A percentile compares a stretch with the other conserved stretches of the same genome.
These are phyloP conservation scores for Leptatherina wallacei DNA, from an alignment of 2,797 vertebrate genomes.

Conservation along the genomic window DNA sequence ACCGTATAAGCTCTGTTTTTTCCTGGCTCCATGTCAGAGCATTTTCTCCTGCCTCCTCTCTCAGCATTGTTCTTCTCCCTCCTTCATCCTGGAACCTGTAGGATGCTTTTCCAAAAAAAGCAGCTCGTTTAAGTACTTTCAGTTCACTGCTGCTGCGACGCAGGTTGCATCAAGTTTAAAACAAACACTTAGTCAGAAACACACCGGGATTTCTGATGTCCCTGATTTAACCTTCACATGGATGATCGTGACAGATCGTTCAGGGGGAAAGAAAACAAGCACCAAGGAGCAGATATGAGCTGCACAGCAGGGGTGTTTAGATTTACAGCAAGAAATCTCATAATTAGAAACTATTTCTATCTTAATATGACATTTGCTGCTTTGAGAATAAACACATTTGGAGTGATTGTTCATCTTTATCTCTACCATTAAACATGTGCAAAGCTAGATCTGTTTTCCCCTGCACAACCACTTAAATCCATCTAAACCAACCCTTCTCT, in stretches of 20 bases:
- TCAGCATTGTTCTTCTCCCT: constrained; percentile 14
- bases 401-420: no score
- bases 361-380: no score
- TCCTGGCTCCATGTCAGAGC: constrained; percentile 17
- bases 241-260: background rate
- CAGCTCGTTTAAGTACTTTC: background rate
- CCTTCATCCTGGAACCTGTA: background rate
- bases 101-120: background rate
- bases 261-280: background rate
- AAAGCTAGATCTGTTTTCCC: background rate
- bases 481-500: constrained; percentile 25
- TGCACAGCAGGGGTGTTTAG: no score
- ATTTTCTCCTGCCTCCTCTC: constrained; percentile 12
- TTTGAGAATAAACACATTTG: no score
- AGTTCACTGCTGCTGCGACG: background rate
- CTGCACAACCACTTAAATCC: constrained; percentile 9
- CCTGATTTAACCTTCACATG: background rate
- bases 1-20: constrained; percentile 8
- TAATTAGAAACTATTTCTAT: no score
- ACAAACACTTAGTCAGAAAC: no score
- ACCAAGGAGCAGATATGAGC: no score
- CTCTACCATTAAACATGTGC: background rate
- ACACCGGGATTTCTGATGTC: background rate
- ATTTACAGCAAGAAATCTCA: no score
- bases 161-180: no score